These are phyloP conservation scores for Laspeyria flexula DNA, from an alignment of 2,888 invertebrate species.

Conservation along the genomic window DNA sequence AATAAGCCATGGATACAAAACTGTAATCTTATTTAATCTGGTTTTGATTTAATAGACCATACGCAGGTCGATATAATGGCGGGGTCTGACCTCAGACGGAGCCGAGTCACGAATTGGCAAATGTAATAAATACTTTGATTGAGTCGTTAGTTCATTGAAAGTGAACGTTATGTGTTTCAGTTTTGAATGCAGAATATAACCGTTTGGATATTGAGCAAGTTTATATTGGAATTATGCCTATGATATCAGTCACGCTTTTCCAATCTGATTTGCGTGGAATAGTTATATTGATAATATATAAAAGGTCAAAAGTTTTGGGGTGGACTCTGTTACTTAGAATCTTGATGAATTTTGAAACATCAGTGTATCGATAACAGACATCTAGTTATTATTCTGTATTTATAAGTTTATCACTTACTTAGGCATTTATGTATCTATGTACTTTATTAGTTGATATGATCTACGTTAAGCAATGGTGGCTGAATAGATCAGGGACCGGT, in stretches of 20 bases:
- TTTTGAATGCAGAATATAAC: slow-evolving; percentile 28
- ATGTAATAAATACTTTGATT: slow-evolving; percentile 49
- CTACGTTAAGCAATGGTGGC: too few relatives aligned
- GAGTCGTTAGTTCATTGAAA: slow-evolving; percentile 45
- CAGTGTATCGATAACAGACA: too few relatives aligned
- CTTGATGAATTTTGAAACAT: too few relatives aligned
- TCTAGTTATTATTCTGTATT: too few relatives aligned
- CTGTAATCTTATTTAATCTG: slow-evolving; percentile 35
- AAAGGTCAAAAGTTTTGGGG: neutral
- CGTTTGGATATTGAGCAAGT: slow-evolving; percentile 29
- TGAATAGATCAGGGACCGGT: too few relatives aligned
- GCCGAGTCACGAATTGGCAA: slow-evolving; percentile 45
- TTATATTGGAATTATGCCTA: slow-evolving; percentile 16
- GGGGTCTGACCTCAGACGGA: slow-evolving; percentile 39
- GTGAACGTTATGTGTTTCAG: slow-evolving; percentile 36
- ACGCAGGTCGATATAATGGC: slow-evolving; percentile 32
- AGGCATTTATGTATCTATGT: too few relatives aligned
- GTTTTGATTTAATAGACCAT: slow-evolving; percentile 39
- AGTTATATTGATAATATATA: neutral
- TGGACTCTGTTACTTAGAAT: too few relatives aligned
- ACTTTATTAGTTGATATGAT: too few relatives aligned
- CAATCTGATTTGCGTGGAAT: neutral
- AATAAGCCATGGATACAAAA: slow-evolving; percentile 11
- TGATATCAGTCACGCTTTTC: slow-evolving; percentile 20
- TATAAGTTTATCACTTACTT: too few relatives aligned